Percentiles rank a stretch among this genome's conserved stretches.
These are phyloP conservation scores for Protaetia brevitarsis DNA, from an alignment of 1,140 invertebrate species.

Conservation along the genomic window DNA sequence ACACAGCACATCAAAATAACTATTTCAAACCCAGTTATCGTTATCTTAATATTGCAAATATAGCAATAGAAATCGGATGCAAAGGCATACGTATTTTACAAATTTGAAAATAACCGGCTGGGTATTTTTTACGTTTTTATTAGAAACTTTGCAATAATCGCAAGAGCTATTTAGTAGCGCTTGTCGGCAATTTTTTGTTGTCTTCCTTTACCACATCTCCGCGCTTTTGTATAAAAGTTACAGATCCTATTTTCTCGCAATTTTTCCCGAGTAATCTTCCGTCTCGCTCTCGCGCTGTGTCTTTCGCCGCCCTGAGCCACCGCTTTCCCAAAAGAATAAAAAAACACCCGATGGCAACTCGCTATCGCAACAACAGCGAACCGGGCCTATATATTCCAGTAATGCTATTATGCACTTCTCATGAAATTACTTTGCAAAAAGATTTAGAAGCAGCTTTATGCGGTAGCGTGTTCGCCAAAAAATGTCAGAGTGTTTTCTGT, in stretches of 20 bases:
- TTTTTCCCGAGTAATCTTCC: not conserved
- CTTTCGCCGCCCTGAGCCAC: too few relatives aligned
- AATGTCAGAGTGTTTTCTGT: constrained; percentile 33
- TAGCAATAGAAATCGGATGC: too few relatives aligned
- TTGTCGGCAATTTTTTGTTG: not conserved
- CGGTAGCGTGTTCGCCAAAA: constrained; percentile 27
- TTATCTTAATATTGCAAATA: too few relatives aligned
- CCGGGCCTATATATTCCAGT: constrained; percentile 14
- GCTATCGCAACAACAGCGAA: not conserved
- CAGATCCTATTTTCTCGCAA: not conserved
- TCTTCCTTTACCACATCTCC: not conserved
- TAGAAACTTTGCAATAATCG: not conserved
- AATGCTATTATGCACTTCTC: constrained; percentile 35
- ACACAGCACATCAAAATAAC: too few relatives aligned
- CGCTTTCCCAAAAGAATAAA: too few relatives aligned
- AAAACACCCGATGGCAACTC: not conserved
- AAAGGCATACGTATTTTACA: too few relatives aligned
- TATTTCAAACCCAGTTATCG: too few relatives aligned
- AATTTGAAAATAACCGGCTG: too few relatives aligned
- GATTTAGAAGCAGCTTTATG: constrained; percentile 33
- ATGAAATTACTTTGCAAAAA: constrained; percentile 36
- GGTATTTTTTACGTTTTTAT: not conserved
- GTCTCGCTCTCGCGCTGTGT: not conserved
- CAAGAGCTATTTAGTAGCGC: not conserved
- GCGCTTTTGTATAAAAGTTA: not conserved